Conservation (phyloP, 2,888 invertebrate species). For the Ophraella communa region DNA sequence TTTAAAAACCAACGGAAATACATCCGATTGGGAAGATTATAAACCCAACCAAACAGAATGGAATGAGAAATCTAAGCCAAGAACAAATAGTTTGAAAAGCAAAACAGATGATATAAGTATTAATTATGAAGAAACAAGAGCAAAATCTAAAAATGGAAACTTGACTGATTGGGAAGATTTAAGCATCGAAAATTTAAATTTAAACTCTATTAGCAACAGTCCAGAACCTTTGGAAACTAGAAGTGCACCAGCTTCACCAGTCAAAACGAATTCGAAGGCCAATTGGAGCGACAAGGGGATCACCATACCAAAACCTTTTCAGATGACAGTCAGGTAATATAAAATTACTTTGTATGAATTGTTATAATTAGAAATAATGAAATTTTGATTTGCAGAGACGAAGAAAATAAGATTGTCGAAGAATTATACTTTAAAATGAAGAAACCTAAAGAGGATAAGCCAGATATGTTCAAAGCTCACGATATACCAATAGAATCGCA, state of each 20-base stretch:
- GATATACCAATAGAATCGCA: constrained; percentile 75
- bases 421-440: constrained; percentile 56
- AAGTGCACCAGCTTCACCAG: constrained; percentile 68
- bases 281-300: constrained; percentile 55
- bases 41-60: constrained; percentile 4
- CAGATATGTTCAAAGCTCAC: constrained; percentile 66
- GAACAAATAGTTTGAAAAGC: neutral
- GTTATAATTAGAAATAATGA: no score
- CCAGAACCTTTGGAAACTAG: constrained; percentile 53
- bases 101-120: neutral
- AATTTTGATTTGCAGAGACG: constrained; percentile 68
- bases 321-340: constrained; percentile 71
- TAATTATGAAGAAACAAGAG: constrained; percentile 28
- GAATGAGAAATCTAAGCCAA: neutral
- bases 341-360: no score
- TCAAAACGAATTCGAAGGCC: constrained; percentile 55
- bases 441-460: constrained; percentile 57
- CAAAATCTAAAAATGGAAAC: constrained; percentile 49
- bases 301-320: constrained; percentile 73
- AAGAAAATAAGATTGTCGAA: constrained; percentile 67
- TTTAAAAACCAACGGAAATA: neutral
- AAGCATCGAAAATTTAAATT: constrained; percentile 54
- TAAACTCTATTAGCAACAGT: constrained; percentile 43
- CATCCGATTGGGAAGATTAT: constrained; percentile 4
- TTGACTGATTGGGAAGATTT: constrained; percentile 52